Conservation (phyloP, 2,888 invertebrate genomes). For the Andrena fulva region DNA sequence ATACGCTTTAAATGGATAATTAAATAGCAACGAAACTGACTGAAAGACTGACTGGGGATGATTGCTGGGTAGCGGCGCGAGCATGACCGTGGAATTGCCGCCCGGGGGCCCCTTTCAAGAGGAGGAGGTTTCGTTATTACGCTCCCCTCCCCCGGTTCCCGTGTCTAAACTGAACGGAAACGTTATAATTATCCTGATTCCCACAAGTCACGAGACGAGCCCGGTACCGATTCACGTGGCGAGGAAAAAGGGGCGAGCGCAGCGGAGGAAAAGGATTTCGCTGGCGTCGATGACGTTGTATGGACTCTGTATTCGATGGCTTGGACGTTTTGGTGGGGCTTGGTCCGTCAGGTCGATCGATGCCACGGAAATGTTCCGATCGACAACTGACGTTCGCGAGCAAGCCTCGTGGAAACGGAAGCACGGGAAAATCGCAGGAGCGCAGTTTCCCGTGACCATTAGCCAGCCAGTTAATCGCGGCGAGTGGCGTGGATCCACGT, state of each 20-base stretch:
- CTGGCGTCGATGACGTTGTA: slow-evolving; percentile 21
- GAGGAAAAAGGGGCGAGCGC: slow-evolving; percentile 35
- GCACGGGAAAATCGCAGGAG: slow-evolving; percentile 10
- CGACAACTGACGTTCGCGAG: background rate
- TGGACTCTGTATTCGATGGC: background rate
- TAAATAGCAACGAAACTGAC: slow-evolving; percentile 85
- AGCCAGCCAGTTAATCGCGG: slow-evolving; percentile 44
- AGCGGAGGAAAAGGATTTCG: slow-evolving; percentile 60
- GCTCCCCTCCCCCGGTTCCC: slow-evolving; percentile 71
- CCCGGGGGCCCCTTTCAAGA: slow-evolving; percentile 76
- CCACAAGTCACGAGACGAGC: slow-evolving; percentile 78
- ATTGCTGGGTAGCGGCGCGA: slow-evolving; percentile 84
- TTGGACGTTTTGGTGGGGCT: background rate
- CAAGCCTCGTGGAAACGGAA: no score
- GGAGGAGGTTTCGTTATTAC: slow-evolving; percentile 80
- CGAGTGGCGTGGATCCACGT: slow-evolving; percentile 31
- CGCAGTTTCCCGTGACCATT: slow-evolving; percentile 16
- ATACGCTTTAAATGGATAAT: slow-evolving; percentile 85
- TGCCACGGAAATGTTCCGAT: background rate
- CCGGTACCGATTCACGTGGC: slow-evolving; percentile 70
- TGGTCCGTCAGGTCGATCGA: background rate
- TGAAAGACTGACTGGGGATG: slow-evolving; percentile 85
- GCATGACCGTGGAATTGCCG: slow-evolving; percentile 83
- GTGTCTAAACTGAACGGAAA: slow-evolving; percentile 80
- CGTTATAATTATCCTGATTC: slow-evolving; percentile 84